Evolutionary conservation across 2,797 vertebrate species (phyloP).

Genomic region (Eutrigla gurnardus): DNA sequence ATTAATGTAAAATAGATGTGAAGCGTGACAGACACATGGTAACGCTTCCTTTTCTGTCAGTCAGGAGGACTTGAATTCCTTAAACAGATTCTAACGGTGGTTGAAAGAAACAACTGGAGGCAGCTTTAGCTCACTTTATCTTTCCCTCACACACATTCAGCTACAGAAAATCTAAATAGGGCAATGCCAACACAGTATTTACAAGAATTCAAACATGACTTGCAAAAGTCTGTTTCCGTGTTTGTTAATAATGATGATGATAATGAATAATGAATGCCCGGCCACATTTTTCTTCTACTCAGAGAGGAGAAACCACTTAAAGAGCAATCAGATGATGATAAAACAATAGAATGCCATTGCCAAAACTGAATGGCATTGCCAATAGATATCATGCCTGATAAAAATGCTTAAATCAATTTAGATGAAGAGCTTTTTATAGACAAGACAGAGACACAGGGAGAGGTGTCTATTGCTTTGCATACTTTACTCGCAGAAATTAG

Average conservation of each 20-base stretch:
- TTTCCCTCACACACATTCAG: slow-evolving; percentile 21
- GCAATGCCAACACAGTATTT: slow-evolving; percentile 39
- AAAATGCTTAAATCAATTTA: slow-evolving; percentile 8
- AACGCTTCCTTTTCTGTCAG: slow-evolving; percentile 4
- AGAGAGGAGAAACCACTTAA: too few species aligned
- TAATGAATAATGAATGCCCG: too few species aligned
- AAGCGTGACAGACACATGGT: neutral
- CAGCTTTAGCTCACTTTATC: slow-evolving; percentile 4
- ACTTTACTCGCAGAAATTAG: too few species aligned
- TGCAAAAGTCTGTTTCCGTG: slow-evolving; percentile 42
- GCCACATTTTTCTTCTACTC: too few species aligned
- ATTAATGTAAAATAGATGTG: slow-evolving; percentile 14
- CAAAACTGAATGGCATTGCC: neutral
- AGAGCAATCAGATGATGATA: too few species aligned
- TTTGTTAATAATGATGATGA: slow-evolving; percentile 54
- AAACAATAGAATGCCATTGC: neutral
- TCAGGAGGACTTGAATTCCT: slow-evolving; percentile 3
- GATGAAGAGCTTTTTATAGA: slow-evolving; percentile 8
- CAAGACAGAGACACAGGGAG: too few species aligned
- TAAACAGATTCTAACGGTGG: slow-evolving; percentile 10
- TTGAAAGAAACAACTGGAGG: slow-evolving; percentile 32
- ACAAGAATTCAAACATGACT: slow-evolving; percentile 39
- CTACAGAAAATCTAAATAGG: slow-evolving; percentile 16
- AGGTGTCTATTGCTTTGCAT: too few species aligned
- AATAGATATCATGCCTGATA: slow-evolving; percentile 5